phyloP scores from a whole-genome alignment of 2,888 invertebrate species.

The Malacosoma neustria region DNA sequence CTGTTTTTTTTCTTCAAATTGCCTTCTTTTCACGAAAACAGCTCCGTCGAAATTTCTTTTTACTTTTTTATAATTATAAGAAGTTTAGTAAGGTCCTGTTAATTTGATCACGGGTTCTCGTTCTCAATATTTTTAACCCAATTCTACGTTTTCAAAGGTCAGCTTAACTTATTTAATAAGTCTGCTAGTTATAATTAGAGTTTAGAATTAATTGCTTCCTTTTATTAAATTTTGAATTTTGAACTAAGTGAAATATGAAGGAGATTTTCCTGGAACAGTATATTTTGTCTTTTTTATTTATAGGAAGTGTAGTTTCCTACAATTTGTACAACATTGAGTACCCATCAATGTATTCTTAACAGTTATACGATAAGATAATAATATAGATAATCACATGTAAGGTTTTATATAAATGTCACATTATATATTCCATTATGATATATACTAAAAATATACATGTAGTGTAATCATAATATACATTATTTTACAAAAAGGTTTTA shows the following conservation, averaged over 20 bases:
- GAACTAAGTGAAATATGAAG: neutral
- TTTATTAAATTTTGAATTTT: neutral
- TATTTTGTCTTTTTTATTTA: no score
- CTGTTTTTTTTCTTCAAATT: slow-evolving; percentile 17
- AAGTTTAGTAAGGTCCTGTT: slow-evolving; percentile 25
- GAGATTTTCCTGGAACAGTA: no score
- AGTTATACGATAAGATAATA: no score
- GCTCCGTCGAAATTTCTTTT: slow-evolving; percentile 23
- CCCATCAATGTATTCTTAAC: no score
- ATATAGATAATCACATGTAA: no score
- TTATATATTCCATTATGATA: no score
- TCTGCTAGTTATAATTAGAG: neutral
- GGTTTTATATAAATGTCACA: no score
- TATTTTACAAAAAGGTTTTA: no score
- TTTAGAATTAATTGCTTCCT: neutral
- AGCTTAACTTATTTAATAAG: neutral
- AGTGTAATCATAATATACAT: no score
- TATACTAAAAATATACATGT: no score
- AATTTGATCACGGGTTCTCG: slow-evolving; percentile 22
- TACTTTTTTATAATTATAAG: slow-evolving; percentile 27
- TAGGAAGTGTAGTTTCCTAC: no score
- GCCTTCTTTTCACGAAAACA: slow-evolving; percentile 21
- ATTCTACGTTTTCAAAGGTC: neutral
- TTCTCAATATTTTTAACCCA: slow-evolving; percentile 11
- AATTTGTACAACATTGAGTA: no score